phyloP scores from a whole-genome alignment of 2,888 invertebrate genomes.

The Zaprionus obscuricornis region DNA sequence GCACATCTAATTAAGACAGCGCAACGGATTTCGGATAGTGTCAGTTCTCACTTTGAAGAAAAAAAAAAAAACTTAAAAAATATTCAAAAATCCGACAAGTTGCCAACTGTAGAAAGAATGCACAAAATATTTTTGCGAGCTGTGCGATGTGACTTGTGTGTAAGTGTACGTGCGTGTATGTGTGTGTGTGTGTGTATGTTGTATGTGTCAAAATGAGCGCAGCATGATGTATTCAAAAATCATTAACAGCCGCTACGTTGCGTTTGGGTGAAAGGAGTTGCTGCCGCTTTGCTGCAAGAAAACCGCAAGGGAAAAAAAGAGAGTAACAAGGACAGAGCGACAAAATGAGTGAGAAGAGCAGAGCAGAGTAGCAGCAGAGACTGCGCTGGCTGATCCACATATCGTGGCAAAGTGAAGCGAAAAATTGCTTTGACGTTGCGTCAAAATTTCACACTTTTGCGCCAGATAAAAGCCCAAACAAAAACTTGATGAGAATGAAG shows the following conservation, averaged over 20 bases:
- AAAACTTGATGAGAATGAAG: conserved; percentile 33
- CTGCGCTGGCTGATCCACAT: conserved; percentile 56
- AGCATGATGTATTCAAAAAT: conserved; percentile 71
- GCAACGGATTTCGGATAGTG: conserved; percentile 36
- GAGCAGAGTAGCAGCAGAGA: background rate
- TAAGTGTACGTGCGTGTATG: background rate
- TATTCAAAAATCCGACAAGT: conserved; percentile 21
- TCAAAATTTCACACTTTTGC: conserved; percentile 75
- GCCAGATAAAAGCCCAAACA: conserved; percentile 59
- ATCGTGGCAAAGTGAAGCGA: conserved; percentile 66
- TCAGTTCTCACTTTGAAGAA: conserved; percentile 18
- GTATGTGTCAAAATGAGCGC: conserved; percentile 50
- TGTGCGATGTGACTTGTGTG: no score
- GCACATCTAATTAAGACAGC: conserved; percentile 68
- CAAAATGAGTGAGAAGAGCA: no score
- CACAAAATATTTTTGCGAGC: conserved; percentile 18
- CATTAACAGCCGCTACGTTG: conserved; percentile 48
- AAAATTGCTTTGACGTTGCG: conserved; percentile 71
- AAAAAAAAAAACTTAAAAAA: conserved; percentile 12
- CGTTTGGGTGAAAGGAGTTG: conserved; percentile 61
- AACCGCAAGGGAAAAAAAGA: no score
- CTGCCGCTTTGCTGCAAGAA: background rate
- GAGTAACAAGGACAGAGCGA: no score
- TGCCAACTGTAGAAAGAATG: conserved; percentile 38
- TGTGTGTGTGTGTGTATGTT: conserved; percentile 16